phyloP scores from a whole-genome alignment of 1,140 invertebrate species.

The Calliphora vicina region DNA sequence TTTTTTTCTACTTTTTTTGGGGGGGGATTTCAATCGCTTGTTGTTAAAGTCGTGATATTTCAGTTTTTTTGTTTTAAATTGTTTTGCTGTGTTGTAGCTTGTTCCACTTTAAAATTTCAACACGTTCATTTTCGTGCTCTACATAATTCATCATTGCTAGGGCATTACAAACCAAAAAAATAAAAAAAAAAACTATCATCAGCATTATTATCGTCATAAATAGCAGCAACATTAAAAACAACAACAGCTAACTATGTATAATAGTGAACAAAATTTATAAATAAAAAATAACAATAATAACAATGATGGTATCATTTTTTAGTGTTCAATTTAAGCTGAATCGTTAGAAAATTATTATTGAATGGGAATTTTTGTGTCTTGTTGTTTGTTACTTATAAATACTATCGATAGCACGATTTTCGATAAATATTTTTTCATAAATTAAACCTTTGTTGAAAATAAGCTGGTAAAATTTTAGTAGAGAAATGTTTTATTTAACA shows the following conservation, averaged over 20 bases:
- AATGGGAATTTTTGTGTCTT: neutral
- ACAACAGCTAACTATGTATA: neutral
- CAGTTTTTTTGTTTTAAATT: neutral
- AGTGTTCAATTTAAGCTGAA: neutral
- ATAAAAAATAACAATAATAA: neutral
- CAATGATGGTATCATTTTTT: neutral
- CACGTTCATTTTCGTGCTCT: constrained; percentile 59
- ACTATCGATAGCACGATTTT: neutral
- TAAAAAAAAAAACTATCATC: neutral
- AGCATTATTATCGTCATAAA: constrained; percentile 17
- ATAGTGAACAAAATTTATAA: neutral
- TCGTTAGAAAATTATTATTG: constrained; percentile 1
- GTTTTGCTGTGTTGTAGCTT: constrained; percentile 8
- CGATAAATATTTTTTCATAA: neutral
- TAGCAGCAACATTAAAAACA: neutral
- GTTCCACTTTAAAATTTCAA: constrained; percentile 40
- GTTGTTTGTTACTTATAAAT: neutral
- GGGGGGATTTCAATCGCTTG: neutral
- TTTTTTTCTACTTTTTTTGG: neutral
- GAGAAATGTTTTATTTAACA: too few species aligned
- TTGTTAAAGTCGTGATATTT: constrained; percentile 35
- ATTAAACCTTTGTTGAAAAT: neutral
- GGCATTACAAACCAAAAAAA: constrained; percentile 10
- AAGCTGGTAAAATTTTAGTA: too few species aligned
- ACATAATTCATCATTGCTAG: constrained; percentile 59